A percentile compares a stretch with the other conserved stretches of the same genome.
These are phyloP conservation scores for Cisticola juncidis DNA, from an alignment of 2,113 vertebrate genomes.

Conservation along the genomic window DNA sequence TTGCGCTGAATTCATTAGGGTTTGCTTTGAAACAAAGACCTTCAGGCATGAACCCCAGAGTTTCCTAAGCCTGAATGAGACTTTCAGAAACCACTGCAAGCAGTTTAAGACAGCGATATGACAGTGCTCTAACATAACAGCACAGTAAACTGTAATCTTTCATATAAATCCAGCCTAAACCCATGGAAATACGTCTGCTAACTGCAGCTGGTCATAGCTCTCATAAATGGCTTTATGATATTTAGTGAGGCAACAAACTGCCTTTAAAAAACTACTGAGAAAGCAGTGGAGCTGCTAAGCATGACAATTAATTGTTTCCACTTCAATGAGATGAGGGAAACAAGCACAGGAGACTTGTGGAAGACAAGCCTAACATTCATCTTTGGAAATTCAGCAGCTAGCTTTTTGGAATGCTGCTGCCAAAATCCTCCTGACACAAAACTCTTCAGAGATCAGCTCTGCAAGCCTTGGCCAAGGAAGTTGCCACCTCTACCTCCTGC, in stretches of 20 bases:
- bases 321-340: not conserved
- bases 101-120: fast-evolving
- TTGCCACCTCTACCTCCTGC: not conserved
- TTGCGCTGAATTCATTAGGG: not conserved
- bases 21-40: not conserved
- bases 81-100: not conserved
- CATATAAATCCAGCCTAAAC: not conserved
- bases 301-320: not conserved
- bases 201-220: not conserved
- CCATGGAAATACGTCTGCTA: not conserved
- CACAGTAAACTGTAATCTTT: not conserved
- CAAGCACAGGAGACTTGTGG: not conserved
- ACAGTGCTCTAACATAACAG: not conserved
- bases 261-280: not conserved
- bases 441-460: not conserved
- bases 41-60: not conserved
- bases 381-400: not conserved
- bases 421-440: not conserved
- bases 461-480: not conserved
- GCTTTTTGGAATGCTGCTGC: not conserved
- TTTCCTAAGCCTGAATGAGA: not conserved
- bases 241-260: not conserved
- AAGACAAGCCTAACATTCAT: not conserved
- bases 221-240: not conserved
- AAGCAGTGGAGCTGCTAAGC: not conserved